Evolutionary conservation across 2,888 invertebrate species (phyloP).

Genomic region (Mycalesis mineus): DNA sequence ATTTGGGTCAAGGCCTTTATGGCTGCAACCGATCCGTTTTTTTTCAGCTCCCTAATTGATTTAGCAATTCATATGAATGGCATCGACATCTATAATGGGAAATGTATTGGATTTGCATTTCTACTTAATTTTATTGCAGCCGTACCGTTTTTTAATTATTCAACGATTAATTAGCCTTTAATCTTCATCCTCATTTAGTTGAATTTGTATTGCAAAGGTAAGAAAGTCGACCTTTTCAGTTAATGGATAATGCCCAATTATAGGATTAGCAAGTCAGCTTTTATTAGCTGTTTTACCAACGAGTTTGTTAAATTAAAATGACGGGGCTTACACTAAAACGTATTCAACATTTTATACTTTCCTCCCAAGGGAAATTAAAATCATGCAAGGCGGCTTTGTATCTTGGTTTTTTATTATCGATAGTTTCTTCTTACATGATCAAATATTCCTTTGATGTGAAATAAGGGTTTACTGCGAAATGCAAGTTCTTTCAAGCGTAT

Average conservation of each 20-base stretch:
- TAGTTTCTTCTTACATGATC: neutral
- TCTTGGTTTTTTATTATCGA: constrained; percentile 24
- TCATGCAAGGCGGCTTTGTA: constrained; percentile 51
- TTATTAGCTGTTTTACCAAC: neutral
- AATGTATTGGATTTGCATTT: constrained; percentile 7
- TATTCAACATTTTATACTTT: constrained; percentile 58
- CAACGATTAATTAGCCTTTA: neutral
- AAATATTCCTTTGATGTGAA: neutral
- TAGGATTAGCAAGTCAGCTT: neutral
- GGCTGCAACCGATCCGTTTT: constrained; percentile 35
- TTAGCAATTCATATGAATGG: constrained; percentile 17
- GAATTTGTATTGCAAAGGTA: neutral
- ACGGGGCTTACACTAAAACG: constrained; percentile 46
- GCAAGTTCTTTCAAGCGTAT: constrained; percentile 27
- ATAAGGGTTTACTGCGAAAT: neutral
- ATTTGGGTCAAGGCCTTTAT: constrained; percentile 62
- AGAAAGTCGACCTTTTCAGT: neutral
- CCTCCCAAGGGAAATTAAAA: constrained; percentile 59
- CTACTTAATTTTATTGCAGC: neutral
- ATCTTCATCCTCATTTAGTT: neutral
- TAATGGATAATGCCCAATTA: neutral
- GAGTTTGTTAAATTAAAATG: neutral
- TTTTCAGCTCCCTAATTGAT: constrained; percentile 28
- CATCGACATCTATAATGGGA: constrained; percentile 10
- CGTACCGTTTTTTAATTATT: neutral